These are phyloP conservation scores for Nematolebias whitei DNA, from an alignment of 2,113 vertebrate species.

Conservation along the genomic window DNA sequence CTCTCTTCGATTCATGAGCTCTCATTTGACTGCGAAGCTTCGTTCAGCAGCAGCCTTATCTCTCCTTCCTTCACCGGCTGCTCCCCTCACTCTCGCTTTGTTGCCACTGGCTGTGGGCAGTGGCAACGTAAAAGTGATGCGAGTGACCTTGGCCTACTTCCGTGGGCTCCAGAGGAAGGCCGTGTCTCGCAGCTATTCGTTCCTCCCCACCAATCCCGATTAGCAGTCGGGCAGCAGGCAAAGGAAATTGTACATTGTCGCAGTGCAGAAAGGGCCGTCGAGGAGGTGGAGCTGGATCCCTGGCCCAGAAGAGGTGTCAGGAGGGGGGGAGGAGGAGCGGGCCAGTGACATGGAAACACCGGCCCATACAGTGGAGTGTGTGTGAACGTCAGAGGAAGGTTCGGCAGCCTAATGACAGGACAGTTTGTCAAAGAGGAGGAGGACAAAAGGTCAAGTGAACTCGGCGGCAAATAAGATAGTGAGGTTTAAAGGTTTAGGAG, in stretches of 20 bases:
- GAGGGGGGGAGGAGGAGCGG: constrained; percentile 4
- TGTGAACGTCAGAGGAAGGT: constrained; percentile 10
- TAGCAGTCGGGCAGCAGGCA: constrained; percentile 59
- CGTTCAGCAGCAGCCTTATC: constrained; percentile 48
- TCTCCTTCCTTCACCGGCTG: constrained; percentile 35
- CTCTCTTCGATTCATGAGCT: constrained; percentile 27
- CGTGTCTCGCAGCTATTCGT: constrained; percentile 56
- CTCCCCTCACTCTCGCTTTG: constrained; percentile 30
- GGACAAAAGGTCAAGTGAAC: constrained; percentile 42
- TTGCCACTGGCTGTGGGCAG: constrained; percentile 53
- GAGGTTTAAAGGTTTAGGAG: constrained; percentile 29
- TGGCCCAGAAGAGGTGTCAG: constrained; percentile 46
- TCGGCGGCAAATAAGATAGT: constrained; percentile 43
- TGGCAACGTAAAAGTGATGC: constrained; percentile 42
- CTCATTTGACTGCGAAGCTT: constrained; percentile 37
- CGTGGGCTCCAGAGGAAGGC: constrained; percentile 58
- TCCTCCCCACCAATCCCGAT: constrained; percentile 63
- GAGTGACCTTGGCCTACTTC: constrained; percentile 75
- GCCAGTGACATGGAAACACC: constrained; percentile 20
- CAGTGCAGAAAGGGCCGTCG: constrained; percentile 63
- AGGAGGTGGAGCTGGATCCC: constrained; percentile 46
- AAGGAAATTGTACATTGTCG: constrained; percentile 62
- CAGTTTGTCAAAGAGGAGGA: constrained; percentile 53
- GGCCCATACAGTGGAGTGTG: constrained; percentile 33
- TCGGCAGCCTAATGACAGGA: constrained; percentile 35